Evolutionary conservation across 2,113 vertebrate species (phyloP).

Genomic region (Empidonax alnorum): DNA sequence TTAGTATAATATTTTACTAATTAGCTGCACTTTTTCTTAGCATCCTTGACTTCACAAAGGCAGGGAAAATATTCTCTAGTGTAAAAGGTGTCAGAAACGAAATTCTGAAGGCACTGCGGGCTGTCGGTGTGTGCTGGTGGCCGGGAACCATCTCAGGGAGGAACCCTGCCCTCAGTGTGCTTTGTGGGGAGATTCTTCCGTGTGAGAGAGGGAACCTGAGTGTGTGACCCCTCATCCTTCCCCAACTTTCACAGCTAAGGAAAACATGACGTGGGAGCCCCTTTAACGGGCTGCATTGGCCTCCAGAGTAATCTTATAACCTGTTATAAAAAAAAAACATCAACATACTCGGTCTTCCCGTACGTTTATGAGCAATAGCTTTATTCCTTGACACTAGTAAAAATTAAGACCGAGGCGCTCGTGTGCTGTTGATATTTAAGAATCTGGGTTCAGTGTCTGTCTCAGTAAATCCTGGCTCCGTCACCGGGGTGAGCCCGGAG

Average conservation of each 20-base stretch:
- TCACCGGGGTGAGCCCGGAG: background rate
- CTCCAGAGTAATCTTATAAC: background rate
- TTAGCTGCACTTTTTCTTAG: background rate
- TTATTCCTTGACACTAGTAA: background rate
- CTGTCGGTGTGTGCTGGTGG: rapidly evolving
- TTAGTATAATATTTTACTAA: background rate
- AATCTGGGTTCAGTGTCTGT: background rate
- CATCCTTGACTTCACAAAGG: background rate
- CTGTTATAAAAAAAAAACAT: background rate
- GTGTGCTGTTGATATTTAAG: background rate
- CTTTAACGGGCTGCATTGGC: background rate
- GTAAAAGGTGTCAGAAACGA: background rate
- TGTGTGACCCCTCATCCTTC: background rate
- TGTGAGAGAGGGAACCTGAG: background rate
- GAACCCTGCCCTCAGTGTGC: rapidly evolving
- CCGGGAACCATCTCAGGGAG: background rate
- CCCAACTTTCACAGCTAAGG: background rate
- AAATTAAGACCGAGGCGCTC: background rate
- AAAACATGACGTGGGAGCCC: background rate
- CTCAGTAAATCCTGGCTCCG: rapidly evolving
- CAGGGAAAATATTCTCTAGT: background rate
- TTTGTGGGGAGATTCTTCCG: background rate
- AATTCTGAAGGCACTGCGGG: rapidly evolving
- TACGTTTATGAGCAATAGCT: background rate
- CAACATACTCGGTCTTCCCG: background rate